Evolutionary conservation across 2,113 vertebrate species (phyloP).

Genomic region (Oenanthe oenanthe): DNA sequence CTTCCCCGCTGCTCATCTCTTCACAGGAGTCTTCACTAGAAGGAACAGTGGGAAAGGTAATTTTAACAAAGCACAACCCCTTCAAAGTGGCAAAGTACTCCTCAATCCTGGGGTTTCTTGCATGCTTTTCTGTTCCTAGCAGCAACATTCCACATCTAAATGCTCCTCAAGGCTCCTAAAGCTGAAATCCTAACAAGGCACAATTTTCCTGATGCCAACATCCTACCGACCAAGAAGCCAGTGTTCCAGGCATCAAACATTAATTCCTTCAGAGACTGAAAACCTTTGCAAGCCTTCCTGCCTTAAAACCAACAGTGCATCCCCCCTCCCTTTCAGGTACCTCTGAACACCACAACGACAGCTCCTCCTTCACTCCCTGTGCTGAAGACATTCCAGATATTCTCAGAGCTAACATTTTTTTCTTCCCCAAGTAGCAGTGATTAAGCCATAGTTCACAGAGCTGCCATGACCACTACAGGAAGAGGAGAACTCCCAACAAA

Average conservation of each 20-base stretch:
- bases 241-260: background rate
- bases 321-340: background rate
- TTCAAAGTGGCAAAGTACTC: background rate
- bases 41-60: background rate
- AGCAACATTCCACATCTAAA: background rate
- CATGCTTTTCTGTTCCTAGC: background rate
- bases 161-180: background rate
- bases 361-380: too few relatives aligned
- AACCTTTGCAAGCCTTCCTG: background rate
- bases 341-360: background rate
- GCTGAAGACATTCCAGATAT: background rate
- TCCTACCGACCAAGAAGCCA: background rate
- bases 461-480: background rate
- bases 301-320: background rate
- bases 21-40: slow-evolving; percentile 92
- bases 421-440: background rate
- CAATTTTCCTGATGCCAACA: background rate
- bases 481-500: background rate
- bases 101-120: background rate
- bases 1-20: slow-evolving; percentile 92
- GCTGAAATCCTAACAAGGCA: background rate
- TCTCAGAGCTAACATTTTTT: background rate
- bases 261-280: background rate
- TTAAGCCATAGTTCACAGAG: background rate
- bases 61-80: background rate